A percentile compares a stretch with the other conserved stretches of the same genome.
Evolutionary conservation across 2,113 vertebrate genomes (phyloP).

Genomic region (Euleptes europaea): DNA sequence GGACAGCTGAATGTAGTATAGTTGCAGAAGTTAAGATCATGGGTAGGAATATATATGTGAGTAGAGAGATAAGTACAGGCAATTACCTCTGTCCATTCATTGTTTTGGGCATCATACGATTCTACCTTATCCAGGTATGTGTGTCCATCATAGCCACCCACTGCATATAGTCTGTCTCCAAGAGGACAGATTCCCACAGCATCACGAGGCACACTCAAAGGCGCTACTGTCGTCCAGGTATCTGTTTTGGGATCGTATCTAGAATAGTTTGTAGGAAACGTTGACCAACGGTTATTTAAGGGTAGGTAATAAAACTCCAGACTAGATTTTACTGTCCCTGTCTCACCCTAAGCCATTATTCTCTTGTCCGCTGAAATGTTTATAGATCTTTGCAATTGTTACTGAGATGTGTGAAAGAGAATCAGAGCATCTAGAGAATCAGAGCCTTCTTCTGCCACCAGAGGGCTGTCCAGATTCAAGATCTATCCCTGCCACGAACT

Average conservation of each 20-base stretch:
- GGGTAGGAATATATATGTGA: too few species aligned
- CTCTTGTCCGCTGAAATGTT: background rate
- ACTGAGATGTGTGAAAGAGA: fast-evolving
- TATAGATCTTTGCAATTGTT: background rate
- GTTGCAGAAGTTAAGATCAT: background rate
- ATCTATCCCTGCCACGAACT: background rate
- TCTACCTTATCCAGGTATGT: constrained; percentile 91
- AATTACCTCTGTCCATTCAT: constrained; percentile 95
- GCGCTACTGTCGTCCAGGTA: constrained; percentile 91
- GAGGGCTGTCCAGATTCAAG: constrained; percentile 43
- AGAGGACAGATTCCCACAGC: constrained; percentile 91
- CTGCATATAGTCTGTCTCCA: constrained; percentile 90
- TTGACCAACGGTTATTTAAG: background rate
- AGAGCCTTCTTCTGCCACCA: constrained; percentile 40
- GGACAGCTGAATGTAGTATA: background rate
- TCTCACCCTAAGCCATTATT: background rate
- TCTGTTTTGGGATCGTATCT: constrained; percentile 97
- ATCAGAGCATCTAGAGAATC: background rate
- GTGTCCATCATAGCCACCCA: constrained; percentile 95
- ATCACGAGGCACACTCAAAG: constrained; percentile 89
- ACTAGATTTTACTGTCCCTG: background rate
- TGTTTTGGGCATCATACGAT: constrained; percentile 93
- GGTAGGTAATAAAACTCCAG: background rate
- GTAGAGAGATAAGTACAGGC: background rate
- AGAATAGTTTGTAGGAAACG: constrained; percentile 1